Evolutionary conservation across 1,140 invertebrate genomes (phyloP).

Genomic region (Drosophila gunungcola): DNA sequence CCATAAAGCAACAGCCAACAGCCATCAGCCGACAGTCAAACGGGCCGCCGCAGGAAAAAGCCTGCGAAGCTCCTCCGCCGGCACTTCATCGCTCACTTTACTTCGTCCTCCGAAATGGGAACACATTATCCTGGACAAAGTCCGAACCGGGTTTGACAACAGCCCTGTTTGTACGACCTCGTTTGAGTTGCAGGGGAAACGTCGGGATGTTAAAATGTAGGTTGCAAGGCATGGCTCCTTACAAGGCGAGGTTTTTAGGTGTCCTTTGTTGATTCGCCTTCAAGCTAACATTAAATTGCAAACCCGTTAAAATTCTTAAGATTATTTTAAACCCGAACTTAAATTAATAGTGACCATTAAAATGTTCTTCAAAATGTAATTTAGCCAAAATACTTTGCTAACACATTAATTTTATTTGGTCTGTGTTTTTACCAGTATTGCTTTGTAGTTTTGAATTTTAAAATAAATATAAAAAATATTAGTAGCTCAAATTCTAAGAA

Average conservation of each 20-base stretch:
- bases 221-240: background rate
- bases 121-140: conserved; percentile 1
- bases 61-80: conserved; percentile 35
- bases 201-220: conserved; percentile 9
- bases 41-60: conserved; percentile 52
- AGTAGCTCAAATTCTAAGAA: too few relatives aligned
- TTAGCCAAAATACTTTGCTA: too few relatives aligned
- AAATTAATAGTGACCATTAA: too few relatives aligned
- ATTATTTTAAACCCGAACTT: too few relatives aligned
- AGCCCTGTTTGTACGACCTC: background rate
- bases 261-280: too few relatives aligned
- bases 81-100: conserved; percentile 29
- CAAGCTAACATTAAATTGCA: too few relatives aligned
- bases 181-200: conserved; percentile 53
- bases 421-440: too few relatives aligned
- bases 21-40: conserved; percentile 60
- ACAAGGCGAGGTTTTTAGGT: background rate
- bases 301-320: too few relatives aligned
- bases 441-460: too few relatives aligned
- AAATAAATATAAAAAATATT: too few relatives aligned
- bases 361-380: too few relatives aligned
- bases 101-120: background rate
- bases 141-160: background rate
- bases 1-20: conserved; percentile 68
- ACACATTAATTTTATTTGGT: too few relatives aligned